A percentile compares a stretch with the other conserved stretches of the same genome.
These are phyloP conservation scores for Drosophila pectinifera DNA, from an alignment of 1,140 invertebrate genomes.

Conservation along the genomic window DNA sequence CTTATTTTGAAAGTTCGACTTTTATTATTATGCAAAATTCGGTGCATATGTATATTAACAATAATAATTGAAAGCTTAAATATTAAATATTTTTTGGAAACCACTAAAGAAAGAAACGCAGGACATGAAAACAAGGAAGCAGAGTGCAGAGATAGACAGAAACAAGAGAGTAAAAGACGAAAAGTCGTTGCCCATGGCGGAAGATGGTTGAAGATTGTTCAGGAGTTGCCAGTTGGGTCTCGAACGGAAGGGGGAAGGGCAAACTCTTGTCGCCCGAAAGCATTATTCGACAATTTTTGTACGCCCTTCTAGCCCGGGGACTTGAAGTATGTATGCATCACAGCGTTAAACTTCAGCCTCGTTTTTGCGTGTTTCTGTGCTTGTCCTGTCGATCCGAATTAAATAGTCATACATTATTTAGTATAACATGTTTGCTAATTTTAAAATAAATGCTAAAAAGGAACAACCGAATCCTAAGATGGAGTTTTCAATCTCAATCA, in stretches of 20 bases:
- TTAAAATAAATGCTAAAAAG: no score
- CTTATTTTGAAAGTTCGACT: no score
- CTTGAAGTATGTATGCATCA: conserved; percentile 2
- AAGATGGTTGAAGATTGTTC: conserved; percentile 51
- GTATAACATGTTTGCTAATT: no score
- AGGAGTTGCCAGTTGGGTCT: conserved; percentile 24
- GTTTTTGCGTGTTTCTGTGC: background rate
- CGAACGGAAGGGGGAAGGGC: conserved; percentile 6
- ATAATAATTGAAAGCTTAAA: no score
- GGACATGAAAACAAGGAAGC: conserved; percentile 25
- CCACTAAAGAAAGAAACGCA: conserved; percentile 13
- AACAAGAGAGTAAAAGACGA: conserved; percentile 45
- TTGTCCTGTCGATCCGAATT: background rate
- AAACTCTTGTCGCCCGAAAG: conserved; percentile 52
- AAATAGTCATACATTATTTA: background rate
- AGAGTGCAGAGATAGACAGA: conserved; percentile 17
- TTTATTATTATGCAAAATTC: no score
- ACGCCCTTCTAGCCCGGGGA: conserved; percentile 12
- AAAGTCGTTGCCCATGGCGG: conserved; percentile 48
- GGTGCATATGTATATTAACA: no score
- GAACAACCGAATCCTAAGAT: background rate
- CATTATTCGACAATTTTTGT: conserved; percentile 43
- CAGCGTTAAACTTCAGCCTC: background rate
- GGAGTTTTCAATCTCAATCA: background rate
- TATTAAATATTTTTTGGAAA: no score